Evolutionary conservation across 2,888 invertebrate species (phyloP), one percentile per base, ranked within the genome.

Genomic region (Cephalotes varians): DNA sequence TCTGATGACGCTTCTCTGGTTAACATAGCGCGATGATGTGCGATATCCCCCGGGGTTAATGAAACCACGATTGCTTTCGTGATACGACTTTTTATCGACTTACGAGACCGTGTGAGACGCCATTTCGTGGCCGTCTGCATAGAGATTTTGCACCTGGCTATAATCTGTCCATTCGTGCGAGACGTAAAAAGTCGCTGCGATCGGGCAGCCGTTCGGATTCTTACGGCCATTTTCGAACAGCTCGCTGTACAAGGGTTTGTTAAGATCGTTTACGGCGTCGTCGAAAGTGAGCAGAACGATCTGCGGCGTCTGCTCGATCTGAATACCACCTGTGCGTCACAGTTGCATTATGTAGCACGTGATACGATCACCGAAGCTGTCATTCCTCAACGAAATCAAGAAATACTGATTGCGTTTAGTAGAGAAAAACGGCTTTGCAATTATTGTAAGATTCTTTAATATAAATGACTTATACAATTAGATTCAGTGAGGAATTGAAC

Each of bases 161-260:
- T 99, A 99, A 95, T 99, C 99, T 81, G 99, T 99, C 98, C 99
- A 99, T 95, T 99, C 99, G 95, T 99, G 99, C 74, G 99, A 99
- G 86, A 99, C 98, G 95, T 99, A 99, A 96, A 99, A 99, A 58
- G 99, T 99, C 83, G 98, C 98, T 73, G 97, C 96, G 92, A 98
- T 98, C 21, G 98, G 98, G 93, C 98, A 98, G 88, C 98, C 98
- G 94, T 98, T 98, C 82, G 98, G 98, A 95, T 98, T 98, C 90
- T 97, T 97, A 92, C 98, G 96, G 88, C 97, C 98, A 94, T 98
- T 97, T 95, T 98, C 98, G 95, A 98, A 98, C 65, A 98, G 96
- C 94, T 98, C 98, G 90, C 96, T 95, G 95, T 98, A 98, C 90
- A 98, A 96, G 94, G 97, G 98, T 95, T 98, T 98, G 96, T 99